Evolutionary conservation across 2,888 invertebrate genomes (phyloP).

Genomic region (Linhomoeus sp.): DNA sequence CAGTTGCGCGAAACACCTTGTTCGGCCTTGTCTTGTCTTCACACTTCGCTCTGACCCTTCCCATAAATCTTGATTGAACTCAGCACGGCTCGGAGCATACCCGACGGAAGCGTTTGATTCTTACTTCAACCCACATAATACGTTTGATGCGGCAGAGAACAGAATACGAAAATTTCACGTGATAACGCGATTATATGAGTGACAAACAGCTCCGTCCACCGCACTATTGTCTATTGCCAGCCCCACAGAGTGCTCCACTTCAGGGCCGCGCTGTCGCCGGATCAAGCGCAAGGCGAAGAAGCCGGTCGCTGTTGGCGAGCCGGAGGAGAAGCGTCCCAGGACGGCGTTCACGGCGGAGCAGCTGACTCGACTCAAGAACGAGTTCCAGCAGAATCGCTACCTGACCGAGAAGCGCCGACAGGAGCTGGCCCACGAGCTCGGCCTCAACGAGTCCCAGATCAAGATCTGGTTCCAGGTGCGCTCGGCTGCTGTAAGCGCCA

Average conservation of each 20-base stretch:
- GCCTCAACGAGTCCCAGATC: constrained; percentile 81
- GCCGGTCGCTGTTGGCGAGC: constrained; percentile 15
- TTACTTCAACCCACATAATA: too few relatives aligned
- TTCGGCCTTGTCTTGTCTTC: too few relatives aligned
- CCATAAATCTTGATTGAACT: too few relatives aligned
- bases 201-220: background rate
- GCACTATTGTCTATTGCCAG: background rate
- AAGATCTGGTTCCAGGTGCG: constrained; percentile 39
- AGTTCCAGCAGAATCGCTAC: constrained; percentile 50
- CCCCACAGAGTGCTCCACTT: constrained; percentile 1
- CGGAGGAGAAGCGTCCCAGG: constrained; percentile 69
- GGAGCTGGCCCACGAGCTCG: constrained; percentile 67
- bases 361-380: constrained; percentile 58
- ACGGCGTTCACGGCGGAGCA: constrained; percentile 83
- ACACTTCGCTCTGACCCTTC: too few relatives aligned
- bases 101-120: too few relatives aligned
- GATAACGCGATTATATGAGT: background rate
- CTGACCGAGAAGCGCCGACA: constrained; percentile 75
- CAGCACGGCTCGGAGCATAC: too few relatives aligned
- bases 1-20: too few relatives aligned
- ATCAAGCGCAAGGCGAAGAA: constrained; percentile 40
- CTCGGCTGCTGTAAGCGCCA: too few relatives aligned
- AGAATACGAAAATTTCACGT: too few relatives aligned
- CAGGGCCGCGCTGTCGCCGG: constrained; percentile 66
- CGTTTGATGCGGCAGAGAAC: too few relatives aligned